Evolutionary conservation across 2,113 vertebrate genomes (phyloP), one percentile per base, ranked within the genome.

Genomic region (Rousettus leschenaultii): DNA sequence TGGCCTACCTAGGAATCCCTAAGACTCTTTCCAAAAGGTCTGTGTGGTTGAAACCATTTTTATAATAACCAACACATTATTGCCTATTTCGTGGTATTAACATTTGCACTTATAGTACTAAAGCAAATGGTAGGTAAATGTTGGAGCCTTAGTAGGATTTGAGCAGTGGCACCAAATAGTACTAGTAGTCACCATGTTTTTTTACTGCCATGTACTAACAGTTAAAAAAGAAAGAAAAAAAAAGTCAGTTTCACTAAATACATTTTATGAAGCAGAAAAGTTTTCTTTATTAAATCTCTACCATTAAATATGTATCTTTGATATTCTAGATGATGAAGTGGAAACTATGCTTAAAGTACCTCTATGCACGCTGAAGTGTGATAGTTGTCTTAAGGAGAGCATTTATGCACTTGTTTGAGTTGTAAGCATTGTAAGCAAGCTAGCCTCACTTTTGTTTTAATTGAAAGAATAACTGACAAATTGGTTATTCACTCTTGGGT

Each of bases 41-140:
- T 75, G 7, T 78, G 43, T 89, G 35, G 26, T 93, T 40, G 88
- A 92, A 88, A 80, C 73, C 78, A n/a, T 96, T 95, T 92, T 92
- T 51, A 15, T 84, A 87, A 78, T 66, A 51, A 48, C 19, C 53
- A 82, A 45, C 61, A 70, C 43, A 48, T 80, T 74, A 45, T 89
- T 94, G 51, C 53, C 45, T 57, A 6, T 90, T 65, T 89, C 2
- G 13, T 55, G 40, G n/a, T 83, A 40, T 48, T 86, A 74, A 78
- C 40, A 38, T 90, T 94, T 83, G 38, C 22, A 89, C 10, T 33
- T 13, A 57, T 0, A n/a, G 8, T 92, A 35, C 43, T 40, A 68
- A 71, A 24, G 63, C 28, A 90, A 5, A 2, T 84, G 12, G 24
- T 89, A n/a, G 35, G 11, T 83, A 51, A 94, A 83, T 92, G 57